Base-by-base conservation (phyloP, 2,797 vertebrate genomes). In the Xerus rutilus region DNA sequence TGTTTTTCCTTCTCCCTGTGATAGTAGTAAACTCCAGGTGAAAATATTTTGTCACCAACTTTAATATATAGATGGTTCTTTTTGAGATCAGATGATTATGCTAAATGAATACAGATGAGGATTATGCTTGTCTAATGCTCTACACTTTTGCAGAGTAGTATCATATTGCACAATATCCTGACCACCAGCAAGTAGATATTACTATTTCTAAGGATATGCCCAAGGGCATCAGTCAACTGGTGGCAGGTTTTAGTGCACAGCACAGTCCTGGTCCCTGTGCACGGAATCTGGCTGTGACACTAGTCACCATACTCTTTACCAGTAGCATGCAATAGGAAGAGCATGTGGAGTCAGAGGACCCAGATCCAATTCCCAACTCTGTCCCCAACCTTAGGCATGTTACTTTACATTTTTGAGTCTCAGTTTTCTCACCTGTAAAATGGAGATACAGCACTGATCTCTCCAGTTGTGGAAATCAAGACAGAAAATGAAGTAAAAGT, bases 341-440 rank as follows among this genome's bases (percentile, higher is more conserved):
- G n/a, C 23, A 65, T 18, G 11, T 30, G n/a, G 39, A 76, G 32
- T 69, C n/a, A 79, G 84, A 89, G 65, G 69, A 35, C 25, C 59
- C 54, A 79, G 69, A 21, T 35, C 49, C 45, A 12, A 3, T 62
- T 78, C 47, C 28, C 45, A 79, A 39, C 52, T 65, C 47, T 13
- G 0, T 32, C 57, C 59, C 13, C 47, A 54, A 35, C 18, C 20
- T 43, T 14, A 65, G 14, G 14, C 15, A 49, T 35, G 52, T 43
- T n/a, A 14, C 32, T 95, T 69, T 52, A 25, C 43, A 39, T 54
- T 88, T 78, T 45, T 65, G 52, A 83, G 47, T 77, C 85, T 95
- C 70, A 76, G 82, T 92, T 73, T 97, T n/a, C 49, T 92, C 65
- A 54, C 64, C 91, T 96, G n/a, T 73, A 94, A 96, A 81, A 79